Conservation (phyloP, 2,113 vertebrate genomes). For the Damaliscus lunatus region DNA sequence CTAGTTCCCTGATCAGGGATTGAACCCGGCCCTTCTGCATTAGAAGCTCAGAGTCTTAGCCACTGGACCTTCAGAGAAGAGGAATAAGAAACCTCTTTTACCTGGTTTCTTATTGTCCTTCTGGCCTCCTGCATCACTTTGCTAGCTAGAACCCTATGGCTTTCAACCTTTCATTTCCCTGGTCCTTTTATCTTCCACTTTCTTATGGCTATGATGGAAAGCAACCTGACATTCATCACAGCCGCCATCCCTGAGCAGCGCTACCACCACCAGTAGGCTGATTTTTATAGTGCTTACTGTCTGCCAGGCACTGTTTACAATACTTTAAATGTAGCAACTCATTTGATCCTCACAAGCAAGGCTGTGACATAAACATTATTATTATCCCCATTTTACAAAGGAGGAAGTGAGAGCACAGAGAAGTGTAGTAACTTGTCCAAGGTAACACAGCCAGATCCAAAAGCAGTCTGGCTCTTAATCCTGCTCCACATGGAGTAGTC, state of each 20-base stretch:
- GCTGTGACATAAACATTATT: neutral
- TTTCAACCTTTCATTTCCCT: neutral
- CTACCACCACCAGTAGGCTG: neutral
- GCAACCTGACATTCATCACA: too few relatives aligned
- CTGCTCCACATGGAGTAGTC: neutral
- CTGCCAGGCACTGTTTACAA: neutral
- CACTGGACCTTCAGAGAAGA: neutral
- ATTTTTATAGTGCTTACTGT: neutral
- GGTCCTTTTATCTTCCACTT: neutral
- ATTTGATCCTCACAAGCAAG: neutral
- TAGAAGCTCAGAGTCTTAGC: neutral
- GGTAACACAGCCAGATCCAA: neutral
- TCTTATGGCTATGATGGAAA: accelerated
- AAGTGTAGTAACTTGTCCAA: neutral
- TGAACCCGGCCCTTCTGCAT: neutral
- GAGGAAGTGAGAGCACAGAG: neutral
- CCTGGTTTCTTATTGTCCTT: neutral
- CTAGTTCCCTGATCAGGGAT: neutral
- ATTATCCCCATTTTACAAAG: neutral
- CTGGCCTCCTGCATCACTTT: neutral
- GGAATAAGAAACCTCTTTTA: neutral
- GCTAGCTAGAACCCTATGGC: neutral
- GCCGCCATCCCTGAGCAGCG: neutral
- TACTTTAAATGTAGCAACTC: neutral
- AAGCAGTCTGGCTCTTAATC: neutral